Conservation (phyloP, 92 coral and sea anemone species). For the Zoanthus solanderi region DNA sequence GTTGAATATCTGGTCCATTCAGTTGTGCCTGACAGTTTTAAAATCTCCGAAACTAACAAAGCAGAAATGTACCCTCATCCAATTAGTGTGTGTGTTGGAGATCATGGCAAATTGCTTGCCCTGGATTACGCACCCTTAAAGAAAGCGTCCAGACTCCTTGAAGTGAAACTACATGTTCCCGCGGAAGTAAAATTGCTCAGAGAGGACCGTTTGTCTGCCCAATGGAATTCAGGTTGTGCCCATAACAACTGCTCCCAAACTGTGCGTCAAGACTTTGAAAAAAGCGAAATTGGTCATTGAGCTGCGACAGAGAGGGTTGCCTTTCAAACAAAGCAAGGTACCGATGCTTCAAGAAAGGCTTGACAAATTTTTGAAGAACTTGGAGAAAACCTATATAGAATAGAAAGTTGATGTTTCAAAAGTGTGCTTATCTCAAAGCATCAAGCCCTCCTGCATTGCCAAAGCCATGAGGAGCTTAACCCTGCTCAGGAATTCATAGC, state of each 20-base stretch:
- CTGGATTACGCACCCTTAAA: conserved; percentile 61
- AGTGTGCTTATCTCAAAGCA: conserved; percentile 33
- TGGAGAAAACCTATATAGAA: conserved; percentile 50
- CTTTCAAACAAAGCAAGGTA: conserved; percentile 39
- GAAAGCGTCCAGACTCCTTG: conserved; percentile 52
- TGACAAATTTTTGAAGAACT: conserved; percentile 37
- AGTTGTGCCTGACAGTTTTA: conserved; percentile 53
- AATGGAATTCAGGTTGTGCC: no score
- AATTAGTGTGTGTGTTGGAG: conserved; percentile 52
- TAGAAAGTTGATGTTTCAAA: conserved; percentile 29
- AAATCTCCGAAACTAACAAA: conserved; percentile 42
- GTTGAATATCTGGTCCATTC: conserved; percentile 49
- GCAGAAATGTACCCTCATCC: conserved; percentile 48
- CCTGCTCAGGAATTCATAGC: no score
- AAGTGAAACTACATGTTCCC: conserved; percentile 62
- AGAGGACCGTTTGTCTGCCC: not conserved
- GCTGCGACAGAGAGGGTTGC: conserved; percentile 35
- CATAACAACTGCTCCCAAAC: no score
- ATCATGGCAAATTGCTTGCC: conserved; percentile 61
- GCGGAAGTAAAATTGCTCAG: conserved; percentile 62
- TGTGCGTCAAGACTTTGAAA: no score
- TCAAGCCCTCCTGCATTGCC: conserved; percentile 38
- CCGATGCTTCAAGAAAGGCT: conserved; percentile 51
- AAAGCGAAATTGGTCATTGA: no score
- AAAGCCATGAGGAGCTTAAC: not conserved